Conservation (phyloP, 1,140 invertebrate species). For the Physella acuta region DNA sequence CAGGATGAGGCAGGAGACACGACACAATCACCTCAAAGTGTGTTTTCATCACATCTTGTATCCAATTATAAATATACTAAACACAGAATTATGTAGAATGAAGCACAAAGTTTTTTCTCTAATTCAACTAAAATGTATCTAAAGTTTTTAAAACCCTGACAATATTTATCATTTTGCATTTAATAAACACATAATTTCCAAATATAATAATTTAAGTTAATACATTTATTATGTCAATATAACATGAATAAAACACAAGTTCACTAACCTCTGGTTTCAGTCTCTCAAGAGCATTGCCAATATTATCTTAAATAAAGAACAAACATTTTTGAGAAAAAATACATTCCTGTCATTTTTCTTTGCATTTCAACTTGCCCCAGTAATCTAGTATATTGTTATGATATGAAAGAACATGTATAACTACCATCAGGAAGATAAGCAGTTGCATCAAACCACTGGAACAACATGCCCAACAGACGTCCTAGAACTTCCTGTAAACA, state of each 20-base stretch:
- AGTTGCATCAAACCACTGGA: conserved; percentile 99
- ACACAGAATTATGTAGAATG: too few species aligned
- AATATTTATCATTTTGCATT: not conserved
- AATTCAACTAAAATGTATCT: too few species aligned
- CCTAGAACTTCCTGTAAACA: conserved; percentile 77
- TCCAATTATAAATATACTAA: conserved; percentile 86
- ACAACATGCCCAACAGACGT: conserved; percentile 89
- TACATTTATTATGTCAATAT: too few species aligned
- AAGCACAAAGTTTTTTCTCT: too few species aligned
- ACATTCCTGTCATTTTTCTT: too few species aligned
- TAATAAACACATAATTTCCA: not conserved
- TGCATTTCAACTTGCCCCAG: too few species aligned
- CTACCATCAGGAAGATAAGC: conserved; percentile 92
- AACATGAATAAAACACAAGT: too few species aligned
- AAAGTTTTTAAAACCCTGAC: too few species aligned
- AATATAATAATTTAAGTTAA: too few species aligned
- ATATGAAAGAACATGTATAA: conserved; percentile 1
- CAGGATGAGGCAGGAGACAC: conserved; percentile 81
- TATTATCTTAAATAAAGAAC: conserved; percentile 50
- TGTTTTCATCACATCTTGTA: conserved; percentile 78
- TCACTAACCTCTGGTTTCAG: conserved; percentile 57
- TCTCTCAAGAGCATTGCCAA: conserved; percentile 60
- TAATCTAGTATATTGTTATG: too few species aligned
- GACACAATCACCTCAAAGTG: conserved; percentile 87
- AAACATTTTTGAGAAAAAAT: not conserved